These are phyloP conservation scores for Panzeria rudis DNA, from an alignment of 2,888 invertebrate species.

Conservation along the genomic window DNA sequence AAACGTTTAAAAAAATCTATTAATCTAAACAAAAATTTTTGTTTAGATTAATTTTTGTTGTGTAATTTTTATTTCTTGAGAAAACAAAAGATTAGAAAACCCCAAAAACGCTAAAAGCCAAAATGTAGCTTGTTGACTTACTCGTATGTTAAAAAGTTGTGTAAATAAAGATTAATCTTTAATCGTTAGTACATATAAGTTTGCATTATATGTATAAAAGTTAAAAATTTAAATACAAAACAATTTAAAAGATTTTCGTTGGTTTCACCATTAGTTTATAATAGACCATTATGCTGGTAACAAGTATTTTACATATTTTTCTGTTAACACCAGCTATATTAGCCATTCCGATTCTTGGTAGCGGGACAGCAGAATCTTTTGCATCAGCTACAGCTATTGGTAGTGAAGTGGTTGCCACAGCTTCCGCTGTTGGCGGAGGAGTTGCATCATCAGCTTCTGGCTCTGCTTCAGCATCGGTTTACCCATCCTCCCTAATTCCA, in stretches of 20 bases:
- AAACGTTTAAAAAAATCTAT: neutral
- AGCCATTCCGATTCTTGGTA: slow-evolving; percentile 38
- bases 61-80: slow-evolving; percentile 8
- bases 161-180: slow-evolving; percentile 30
- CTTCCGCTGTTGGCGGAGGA: slow-evolving; percentile 21
- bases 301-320: slow-evolving; percentile 41
- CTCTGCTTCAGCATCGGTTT: slow-evolving; percentile 16
- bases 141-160: slow-evolving; percentile 40
- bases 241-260: slow-evolving; percentile 30
- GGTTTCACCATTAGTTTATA: slow-evolving; percentile 33
- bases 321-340: neutral
- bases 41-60: neutral
- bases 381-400: slow-evolving; percentile 26
- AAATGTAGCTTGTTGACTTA: slow-evolving; percentile 5
- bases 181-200: neutral
- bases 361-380: slow-evolving; percentile 51
- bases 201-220: slow-evolving; percentile 36
- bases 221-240: neutral
- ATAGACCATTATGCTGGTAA: slow-evolving; percentile 44
- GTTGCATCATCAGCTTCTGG: slow-evolving; percentile 27
- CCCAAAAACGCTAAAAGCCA: slow-evolving; percentile 23
- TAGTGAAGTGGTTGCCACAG: slow-evolving; percentile 46
- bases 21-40: neutral
- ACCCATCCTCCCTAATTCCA: neutral
- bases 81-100: slow-evolving; percentile 38